A percentile compares a stretch with the other conserved stretches of the same genome.
Conservation (phyloP, 2,113 vertebrate species). For the Apteryx mantelli region DNA sequence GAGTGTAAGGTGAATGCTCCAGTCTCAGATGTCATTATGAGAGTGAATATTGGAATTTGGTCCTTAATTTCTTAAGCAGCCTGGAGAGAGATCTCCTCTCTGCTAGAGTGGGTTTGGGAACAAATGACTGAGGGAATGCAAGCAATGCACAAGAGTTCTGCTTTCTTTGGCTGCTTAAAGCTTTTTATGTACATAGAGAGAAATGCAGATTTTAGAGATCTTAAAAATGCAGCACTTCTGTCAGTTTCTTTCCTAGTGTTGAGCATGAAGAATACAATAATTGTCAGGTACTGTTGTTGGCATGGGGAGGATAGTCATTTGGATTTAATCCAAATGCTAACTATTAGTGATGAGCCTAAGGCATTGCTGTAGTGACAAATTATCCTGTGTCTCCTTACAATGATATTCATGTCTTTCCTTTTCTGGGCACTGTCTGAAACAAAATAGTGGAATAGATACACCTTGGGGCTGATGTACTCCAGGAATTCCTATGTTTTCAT, state of each 20-base stretch:
- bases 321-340: background rate
- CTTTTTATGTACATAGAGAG: background rate
- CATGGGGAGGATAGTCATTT: background rate
- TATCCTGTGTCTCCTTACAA: background rate
- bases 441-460: background rate
- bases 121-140: background rate
- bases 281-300: constrained; percentile 1
- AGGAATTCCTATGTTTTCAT: background rate
- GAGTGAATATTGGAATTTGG: background rate
- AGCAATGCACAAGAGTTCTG: background rate
- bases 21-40: background rate
- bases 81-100: background rate
- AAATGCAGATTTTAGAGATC: background rate
- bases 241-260: background rate
- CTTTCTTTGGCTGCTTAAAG: background rate
- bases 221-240: background rate
- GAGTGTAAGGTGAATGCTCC: background rate
- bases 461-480: background rate
- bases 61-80: background rate
- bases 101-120: background rate
- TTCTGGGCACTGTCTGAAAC: background rate
- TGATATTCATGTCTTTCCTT: background rate
- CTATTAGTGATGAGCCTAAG: background rate
- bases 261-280: background rate
- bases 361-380: background rate